These are phyloP conservation scores for Oreocharis arfaki DNA, from an alignment of 2,113 vertebrate species.

Conservation along the genomic window DNA sequence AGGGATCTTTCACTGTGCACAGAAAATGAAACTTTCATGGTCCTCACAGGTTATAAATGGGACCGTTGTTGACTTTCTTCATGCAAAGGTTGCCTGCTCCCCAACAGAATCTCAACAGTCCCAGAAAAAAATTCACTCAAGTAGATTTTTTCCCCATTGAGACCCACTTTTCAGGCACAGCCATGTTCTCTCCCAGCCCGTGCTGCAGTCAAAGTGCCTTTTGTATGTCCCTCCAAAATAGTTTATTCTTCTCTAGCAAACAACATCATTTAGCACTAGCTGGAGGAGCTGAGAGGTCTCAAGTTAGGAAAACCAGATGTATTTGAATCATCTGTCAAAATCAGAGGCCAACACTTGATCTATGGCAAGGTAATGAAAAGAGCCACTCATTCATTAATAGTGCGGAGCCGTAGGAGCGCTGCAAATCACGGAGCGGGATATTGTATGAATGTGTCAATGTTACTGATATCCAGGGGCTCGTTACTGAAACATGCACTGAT, in stretches of 20 bases:
- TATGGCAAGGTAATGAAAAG: constrained; percentile 60
- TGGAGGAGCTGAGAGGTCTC: constrained; percentile 20
- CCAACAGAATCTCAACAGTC: background rate
- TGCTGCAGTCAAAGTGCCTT: constrained; percentile 49
- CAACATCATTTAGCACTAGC: constrained; percentile 44
- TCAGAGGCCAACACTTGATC: constrained; percentile 45
- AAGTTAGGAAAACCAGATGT: constrained; percentile 64
- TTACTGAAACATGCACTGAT: background rate
- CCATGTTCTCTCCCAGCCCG: background rate
- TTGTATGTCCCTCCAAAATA: constrained; percentile 36
- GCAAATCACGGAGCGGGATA: constrained; percentile 26
- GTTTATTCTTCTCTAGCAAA: constrained; percentile 63
- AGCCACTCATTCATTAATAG: constrained; percentile 54
- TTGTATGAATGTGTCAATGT: constrained; percentile 58
- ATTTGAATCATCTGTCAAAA: constrained; percentile 64
- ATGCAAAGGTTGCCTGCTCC: background rate
- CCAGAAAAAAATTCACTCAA: background rate
- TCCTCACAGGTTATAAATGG: constrained; percentile 33
- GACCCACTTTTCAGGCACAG: background rate
- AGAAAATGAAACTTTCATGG: background rate
- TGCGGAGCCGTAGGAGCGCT: background rate
- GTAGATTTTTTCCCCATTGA: constrained; percentile 1
- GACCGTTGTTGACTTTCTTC: background rate
- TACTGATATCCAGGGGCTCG: constrained; percentile 41
- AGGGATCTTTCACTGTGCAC: background rate